Conservation (phyloP, 2,888 invertebrate species). For the Imbricaverruca yamaguchii region DNA sequence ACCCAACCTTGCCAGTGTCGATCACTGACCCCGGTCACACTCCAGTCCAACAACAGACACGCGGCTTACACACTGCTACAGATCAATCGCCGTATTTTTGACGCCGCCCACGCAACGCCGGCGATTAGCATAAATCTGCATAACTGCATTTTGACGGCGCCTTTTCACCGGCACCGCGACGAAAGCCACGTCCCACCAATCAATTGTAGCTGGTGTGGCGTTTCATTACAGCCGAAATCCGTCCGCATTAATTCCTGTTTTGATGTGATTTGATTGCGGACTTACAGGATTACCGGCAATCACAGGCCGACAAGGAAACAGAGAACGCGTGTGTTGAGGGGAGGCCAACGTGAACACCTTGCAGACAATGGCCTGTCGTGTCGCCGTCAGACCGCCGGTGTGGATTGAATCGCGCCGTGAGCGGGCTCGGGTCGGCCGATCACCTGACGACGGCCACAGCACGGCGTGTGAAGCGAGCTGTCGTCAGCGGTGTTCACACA, state of each 20-base stretch:
- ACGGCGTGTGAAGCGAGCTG: too few species aligned
- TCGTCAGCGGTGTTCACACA: too few species aligned
- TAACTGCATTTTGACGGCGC: background rate
- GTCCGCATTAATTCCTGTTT: slow-evolving; percentile 6
- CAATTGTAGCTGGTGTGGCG: background rate
- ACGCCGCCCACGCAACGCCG: background rate
- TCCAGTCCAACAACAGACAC: background rate
- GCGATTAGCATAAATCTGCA: slow-evolving; percentile 8
- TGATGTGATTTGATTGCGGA: slow-evolving; percentile 5
- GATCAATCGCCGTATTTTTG: slow-evolving; percentile 1
- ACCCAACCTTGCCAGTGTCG: too few species aligned
- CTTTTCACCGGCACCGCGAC: background rate
- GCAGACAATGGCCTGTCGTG: too few species aligned
- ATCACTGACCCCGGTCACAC: too few species aligned
- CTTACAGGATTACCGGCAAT: slow-evolving; percentile 8
- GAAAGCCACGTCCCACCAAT: background rate
- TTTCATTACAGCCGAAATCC: background rate
- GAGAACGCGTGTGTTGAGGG: background rate
- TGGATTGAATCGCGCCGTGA: too few species aligned
- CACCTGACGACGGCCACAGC: too few species aligned
- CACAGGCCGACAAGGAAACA: background rate
- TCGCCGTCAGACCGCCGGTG: too few species aligned
- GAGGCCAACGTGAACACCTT: background rate
- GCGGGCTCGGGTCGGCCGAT: too few species aligned
- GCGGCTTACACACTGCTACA: background rate